These are phyloP conservation scores for Micropoecilia bifurca DNA, from an alignment of 2,797 vertebrate genomes.

Conservation along the genomic window DNA sequence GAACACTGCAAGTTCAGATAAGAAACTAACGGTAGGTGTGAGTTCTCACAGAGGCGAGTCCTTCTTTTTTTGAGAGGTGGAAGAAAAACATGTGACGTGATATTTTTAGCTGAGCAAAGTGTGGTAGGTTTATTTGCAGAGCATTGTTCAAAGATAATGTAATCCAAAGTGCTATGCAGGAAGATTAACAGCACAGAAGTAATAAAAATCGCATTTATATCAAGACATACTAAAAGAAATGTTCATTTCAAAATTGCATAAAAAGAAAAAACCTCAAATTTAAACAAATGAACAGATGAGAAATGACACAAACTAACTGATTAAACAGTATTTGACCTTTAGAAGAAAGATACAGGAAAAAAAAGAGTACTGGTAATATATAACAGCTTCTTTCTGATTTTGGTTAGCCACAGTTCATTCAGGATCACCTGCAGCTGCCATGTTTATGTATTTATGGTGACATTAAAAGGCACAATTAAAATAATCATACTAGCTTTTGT, in stretches of 20 bases:
- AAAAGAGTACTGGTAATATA: not conserved
- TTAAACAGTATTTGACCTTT: no score
- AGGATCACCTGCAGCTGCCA: not conserved
- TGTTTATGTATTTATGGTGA: not conserved
- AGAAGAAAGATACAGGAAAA: not conserved
- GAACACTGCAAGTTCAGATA: constrained; percentile 88
- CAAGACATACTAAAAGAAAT: no score
- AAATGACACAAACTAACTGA: no score
- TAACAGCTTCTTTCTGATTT: no score
- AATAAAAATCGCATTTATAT: no score
- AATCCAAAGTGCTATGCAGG: not conserved
- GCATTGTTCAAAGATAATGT: not conserved
- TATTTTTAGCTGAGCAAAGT: not conserved
- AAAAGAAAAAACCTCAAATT: no score
- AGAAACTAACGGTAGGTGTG: constrained; percentile 88
- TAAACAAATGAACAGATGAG: no score
- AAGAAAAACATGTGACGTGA: not conserved
- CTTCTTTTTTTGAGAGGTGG: not conserved
- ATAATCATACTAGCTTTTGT: no score
- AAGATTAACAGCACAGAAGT: not conserved
- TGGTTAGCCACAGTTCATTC: no score
- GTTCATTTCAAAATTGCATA: no score
- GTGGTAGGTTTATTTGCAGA: not conserved
- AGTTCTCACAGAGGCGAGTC: not conserved
- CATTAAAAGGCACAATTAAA: not conserved